Evolutionary conservation across 2,113 vertebrate species (phyloP).

Genomic region (Phalacrocorax carbo): DNA sequence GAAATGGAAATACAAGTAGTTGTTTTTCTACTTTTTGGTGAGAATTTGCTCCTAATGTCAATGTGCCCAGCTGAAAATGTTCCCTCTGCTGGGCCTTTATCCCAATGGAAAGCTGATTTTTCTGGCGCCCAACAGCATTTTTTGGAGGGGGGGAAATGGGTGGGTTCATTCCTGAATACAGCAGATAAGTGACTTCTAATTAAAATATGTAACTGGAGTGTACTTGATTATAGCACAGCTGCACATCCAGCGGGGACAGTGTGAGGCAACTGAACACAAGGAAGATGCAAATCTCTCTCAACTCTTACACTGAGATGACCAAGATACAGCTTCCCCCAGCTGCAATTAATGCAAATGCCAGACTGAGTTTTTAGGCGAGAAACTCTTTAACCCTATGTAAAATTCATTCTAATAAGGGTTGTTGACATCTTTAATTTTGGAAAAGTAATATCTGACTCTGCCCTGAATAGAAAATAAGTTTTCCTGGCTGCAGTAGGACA

Average conservation of each 20-base stretch:
- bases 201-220: not conserved
- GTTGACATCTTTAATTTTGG: not conserved
- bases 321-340: not conserved
- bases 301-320: not conserved
- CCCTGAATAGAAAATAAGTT: not conserved
- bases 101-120: not conserved
- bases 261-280: not conserved
- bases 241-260: not conserved
- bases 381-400: not conserved
- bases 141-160: not conserved
- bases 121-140: not conserved
- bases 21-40: not conserved
- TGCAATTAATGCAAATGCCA: constrained; percentile 3
- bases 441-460: not conserved
- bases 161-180: not conserved
- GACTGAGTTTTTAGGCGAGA: not conserved
- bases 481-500: not conserved
- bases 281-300: not conserved
- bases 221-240: not conserved
- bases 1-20: not conserved
- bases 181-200: not conserved
- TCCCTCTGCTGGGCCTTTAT: not conserved
- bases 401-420: not conserved
- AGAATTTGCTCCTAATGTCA: not conserved
- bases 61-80: not conserved